Evolutionary conservation across 2,113 vertebrate species (phyloP).

Genomic region (Picathartes gymnocephalus): DNA sequence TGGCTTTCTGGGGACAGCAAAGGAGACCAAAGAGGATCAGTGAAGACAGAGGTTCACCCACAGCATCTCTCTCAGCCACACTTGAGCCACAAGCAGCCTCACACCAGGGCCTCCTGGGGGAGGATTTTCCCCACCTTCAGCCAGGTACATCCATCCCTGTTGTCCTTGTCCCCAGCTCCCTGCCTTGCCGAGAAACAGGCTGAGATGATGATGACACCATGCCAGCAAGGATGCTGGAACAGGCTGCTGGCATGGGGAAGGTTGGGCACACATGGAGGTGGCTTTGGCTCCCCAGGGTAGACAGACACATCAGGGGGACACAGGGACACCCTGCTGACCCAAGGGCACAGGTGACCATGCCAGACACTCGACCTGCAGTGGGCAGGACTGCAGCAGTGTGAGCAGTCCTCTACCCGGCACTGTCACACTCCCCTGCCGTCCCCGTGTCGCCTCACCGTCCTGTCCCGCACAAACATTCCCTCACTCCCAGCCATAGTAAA

Average conservation of each 20-base stretch:
- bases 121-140: not conserved
- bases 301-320: not conserved
- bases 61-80: not conserved
- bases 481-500: conserved; percentile 37
- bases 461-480: conserved; percentile 56
- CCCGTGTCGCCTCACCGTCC: not conserved
- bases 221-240: not conserved
- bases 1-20: not conserved
- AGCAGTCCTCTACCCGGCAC: rapidly evolving
- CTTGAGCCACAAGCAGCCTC: not conserved
- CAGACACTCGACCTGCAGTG: not conserved
- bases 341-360: not conserved
- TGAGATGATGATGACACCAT: not conserved
- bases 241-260: not conserved
- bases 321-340: not conserved
- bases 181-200: not conserved
- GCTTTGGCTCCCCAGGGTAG: not conserved
- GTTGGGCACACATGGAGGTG: too few species aligned
- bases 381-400: not conserved
- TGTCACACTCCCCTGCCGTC: not conserved
- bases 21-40: not conserved
- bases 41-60: not conserved
- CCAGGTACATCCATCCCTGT: not conserved
- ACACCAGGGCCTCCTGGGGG: not conserved
- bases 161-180: not conserved